Percentiles rank a stretch among this genome's conserved stretches.
These are phyloP conservation scores for Plagiodera versicolora DNA, from an alignment of 2,888 invertebrate genomes.

Conservation along the genomic window DNA sequence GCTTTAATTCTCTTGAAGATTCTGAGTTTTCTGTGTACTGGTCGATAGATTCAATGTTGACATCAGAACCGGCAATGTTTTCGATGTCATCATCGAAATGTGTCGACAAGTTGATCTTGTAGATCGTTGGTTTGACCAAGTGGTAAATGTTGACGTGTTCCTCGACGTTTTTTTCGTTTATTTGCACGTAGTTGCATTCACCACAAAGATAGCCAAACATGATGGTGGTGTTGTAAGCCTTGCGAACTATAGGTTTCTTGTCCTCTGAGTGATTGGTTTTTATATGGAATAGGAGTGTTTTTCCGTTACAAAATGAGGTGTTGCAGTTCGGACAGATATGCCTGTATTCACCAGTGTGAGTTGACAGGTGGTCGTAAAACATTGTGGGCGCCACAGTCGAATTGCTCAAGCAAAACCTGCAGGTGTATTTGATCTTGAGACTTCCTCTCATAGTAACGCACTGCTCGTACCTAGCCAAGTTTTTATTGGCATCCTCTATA, in stretches of 20 bases:
- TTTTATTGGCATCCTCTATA: constrained; percentile 54
- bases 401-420: constrained; percentile 49
- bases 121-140: constrained; percentile 54
- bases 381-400: constrained; percentile 40
- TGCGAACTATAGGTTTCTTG: constrained; percentile 24
- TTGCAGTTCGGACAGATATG: constrained; percentile 66
- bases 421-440: constrained; percentile 39
- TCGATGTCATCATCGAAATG: constrained; percentile 27
- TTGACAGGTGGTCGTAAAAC: constrained; percentile 74
- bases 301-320: constrained; percentile 40
- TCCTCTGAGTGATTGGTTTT: constrained; percentile 36
- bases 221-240: constrained; percentile 25
- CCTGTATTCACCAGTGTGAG: constrained; percentile 79
- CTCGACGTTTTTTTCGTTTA: constrained; percentile 63
- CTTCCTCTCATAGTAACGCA: constrained; percentile 12
- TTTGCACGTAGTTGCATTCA: constrained; percentile 73
- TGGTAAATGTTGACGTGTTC: constrained; percentile 65
- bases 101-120: constrained; percentile 48
- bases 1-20: not conserved
- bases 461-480: constrained; percentile 37
- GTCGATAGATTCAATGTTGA: not conserved
- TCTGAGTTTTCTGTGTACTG: not conserved
- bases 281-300: constrained; percentile 43
- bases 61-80: not conserved
- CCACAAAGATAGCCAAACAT: constrained; percentile 63